phyloP scores from a whole-genome alignment of 2,113 vertebrate genomes.

The Ginglymostoma cirratum region DNA sequence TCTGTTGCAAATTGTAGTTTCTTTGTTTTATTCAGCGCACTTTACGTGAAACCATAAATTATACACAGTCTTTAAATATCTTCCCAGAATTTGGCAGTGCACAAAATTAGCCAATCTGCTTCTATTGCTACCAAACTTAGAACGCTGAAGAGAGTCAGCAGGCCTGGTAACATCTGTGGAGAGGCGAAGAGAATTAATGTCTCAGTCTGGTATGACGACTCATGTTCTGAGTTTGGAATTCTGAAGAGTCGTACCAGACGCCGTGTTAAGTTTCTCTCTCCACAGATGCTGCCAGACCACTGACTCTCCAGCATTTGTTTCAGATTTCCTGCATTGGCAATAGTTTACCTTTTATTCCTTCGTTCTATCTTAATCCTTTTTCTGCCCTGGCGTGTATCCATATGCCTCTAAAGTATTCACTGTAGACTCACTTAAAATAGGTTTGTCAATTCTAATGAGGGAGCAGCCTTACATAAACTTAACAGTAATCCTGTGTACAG shows the following conservation, averaged over 20 bases:
- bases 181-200: no score
- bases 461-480: background rate
- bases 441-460: background rate
- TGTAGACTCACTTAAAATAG: background rate
- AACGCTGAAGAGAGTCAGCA: no score
- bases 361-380: background rate
- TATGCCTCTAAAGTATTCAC: background rate
- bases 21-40: background rate
- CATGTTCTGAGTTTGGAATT: no score
- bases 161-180: no score
- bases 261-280: no score
- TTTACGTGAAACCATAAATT: background rate
- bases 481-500: background rate
- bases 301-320: no score
- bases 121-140: background rate
- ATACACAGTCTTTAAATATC: background rate
- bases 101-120: background rate
- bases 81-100: background rate
- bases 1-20: background rate
- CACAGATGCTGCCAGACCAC: no score
- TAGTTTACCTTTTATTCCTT: no score
- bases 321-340: background rate
- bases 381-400: background rate
- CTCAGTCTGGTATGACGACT: no score
- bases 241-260: no score